phyloP scores from a whole-genome alignment of 2,113 vertebrate genomes.

The Thryonomys swinderianus region DNA sequence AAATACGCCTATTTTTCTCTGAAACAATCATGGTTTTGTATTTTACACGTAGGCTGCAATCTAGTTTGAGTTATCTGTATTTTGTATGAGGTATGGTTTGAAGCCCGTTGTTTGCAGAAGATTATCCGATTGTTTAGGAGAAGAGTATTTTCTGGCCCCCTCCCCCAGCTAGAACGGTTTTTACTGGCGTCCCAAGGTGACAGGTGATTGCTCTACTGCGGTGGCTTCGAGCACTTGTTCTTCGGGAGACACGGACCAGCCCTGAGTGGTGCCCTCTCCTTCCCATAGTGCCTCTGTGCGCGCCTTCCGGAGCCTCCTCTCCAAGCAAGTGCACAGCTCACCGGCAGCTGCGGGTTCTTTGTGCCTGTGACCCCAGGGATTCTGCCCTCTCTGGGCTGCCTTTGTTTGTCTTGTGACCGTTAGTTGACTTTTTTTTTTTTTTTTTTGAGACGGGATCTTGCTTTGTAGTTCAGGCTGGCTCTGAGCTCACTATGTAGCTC shows the following conservation, averaged over 20 bases:
- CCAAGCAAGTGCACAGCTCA: no score
- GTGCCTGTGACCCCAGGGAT: neutral
- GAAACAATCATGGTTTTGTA: neutral
- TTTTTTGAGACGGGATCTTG: no score
- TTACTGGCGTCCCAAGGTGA: neutral
- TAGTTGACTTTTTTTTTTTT: neutral
- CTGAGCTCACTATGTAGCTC: no score
- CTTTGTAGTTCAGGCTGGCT: no score
- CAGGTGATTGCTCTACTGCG: neutral
- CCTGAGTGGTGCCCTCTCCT: neutral
- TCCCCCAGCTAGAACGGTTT: neutral
- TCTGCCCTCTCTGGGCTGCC: neutral
- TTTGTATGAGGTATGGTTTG: neutral
- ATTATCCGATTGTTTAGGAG: neutral
- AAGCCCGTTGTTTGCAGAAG: neutral
- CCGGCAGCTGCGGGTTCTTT: no score
- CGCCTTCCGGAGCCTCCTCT: neutral
- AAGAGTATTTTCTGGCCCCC: neutral
- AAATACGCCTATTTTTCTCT: neutral
- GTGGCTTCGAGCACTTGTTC: neutral
- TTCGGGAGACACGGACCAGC: neutral
- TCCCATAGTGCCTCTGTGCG: neutral
- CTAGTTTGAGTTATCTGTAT: neutral
- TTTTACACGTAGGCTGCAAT: neutral
- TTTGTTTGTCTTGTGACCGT: neutral